Base-by-base conservation (phyloP, 2,888 invertebrate genomes). In the Agrotis ipsilon region DNA sequence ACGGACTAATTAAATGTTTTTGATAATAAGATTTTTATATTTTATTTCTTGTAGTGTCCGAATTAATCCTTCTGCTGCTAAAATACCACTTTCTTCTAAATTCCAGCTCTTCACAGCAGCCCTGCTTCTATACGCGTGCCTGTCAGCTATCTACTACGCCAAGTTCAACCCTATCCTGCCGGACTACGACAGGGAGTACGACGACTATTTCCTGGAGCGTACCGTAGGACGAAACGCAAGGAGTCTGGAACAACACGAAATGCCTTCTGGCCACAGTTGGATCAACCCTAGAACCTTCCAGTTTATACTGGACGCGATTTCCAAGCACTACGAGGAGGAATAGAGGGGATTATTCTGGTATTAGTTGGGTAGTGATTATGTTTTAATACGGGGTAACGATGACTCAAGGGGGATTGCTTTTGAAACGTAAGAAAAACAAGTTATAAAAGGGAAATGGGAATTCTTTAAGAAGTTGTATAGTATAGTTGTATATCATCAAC, bases 121-220 rank as follows among this genome's bases (percentile, higher is more conserved):
- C 7, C 95, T 98, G 54, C 96, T 98, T 45, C 97, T 98, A 83
- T 98, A 98, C 95, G 98, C 98, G 69, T 98, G 98, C 67, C 97
- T 98, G 86, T 98, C 98, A 2, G 98, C 98, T 68, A 97, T 98
- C 88, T 98, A 98, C 93, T 98, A 98, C 93, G 98, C 98, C 65
- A 98, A 98, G 93, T 98, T 98, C 91, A 98, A 98, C 93, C 98
- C 98, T 60, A 96, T 98, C 74, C 96, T 98, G n/a, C 97, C 97
- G 68, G 98, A 98, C 92, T 98, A 98, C 91, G 97, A 97, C 86
- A 96, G 97, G 90, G 97, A 97, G 86, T 98, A 98, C 89, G 97
- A 97, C 72, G 97, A 97, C 89, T 98, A 98, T 89, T 97, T 98
- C 90, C 96, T 98, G 68, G 97, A 97, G 84, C 96, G 98, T 80